A percentile compares a stretch with the other conserved stretches of the same genome.
Evolutionary conservation across 92 coral and sea anemone species (phyloP).

Genomic region (Zoanthus solanderi): DNA sequence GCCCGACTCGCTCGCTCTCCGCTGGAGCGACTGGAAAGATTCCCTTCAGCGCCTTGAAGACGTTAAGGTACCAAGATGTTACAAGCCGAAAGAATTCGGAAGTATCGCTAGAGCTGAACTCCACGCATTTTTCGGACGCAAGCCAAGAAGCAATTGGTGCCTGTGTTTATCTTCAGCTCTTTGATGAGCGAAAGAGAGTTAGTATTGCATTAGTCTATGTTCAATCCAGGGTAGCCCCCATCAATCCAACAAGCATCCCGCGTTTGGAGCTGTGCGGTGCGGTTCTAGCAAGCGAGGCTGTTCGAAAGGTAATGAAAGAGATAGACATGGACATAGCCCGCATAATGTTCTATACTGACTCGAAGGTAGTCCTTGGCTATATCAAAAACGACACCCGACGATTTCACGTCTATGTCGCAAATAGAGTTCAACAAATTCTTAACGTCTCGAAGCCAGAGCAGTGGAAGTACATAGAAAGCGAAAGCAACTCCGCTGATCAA

Average conservation of each 20-base stretch:
- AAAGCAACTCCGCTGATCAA: slow-evolving; percentile 56
- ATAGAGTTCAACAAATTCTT: slow-evolving; percentile 57
- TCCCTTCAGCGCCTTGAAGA: slow-evolving; percentile 40
- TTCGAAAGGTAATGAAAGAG: slow-evolving; percentile 38
- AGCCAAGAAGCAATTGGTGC: slow-evolving; percentile 62
- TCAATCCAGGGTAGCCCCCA: slow-evolving; percentile 60
- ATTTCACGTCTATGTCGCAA: slow-evolving; percentile 55
- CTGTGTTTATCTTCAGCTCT: slow-evolving; percentile 43
- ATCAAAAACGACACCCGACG: slow-evolving; percentile 50
- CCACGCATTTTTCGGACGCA: slow-evolving; percentile 68
- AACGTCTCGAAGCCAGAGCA: slow-evolving; percentile 55
- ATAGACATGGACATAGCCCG: slow-evolving; percentile 44
- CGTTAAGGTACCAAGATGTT: slow-evolving; percentile 44
- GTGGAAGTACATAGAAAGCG: slow-evolving; percentile 51
- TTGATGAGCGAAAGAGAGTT: slow-evolving; percentile 26
- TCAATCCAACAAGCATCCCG: slow-evolving; percentile 48
- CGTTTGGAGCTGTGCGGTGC: slow-evolving; percentile 58
- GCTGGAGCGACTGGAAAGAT: slow-evolving; percentile 61
- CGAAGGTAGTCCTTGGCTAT: slow-evolving; percentile 59
- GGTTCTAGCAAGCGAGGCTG: slow-evolving; percentile 56
- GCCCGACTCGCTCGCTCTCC: slow-evolving; percentile 42
- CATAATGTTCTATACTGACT: slow-evolving; percentile 48
- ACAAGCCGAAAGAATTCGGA: slow-evolving; percentile 51
- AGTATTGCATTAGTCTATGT: slow-evolving; percentile 48
- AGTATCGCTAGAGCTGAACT: slow-evolving; percentile 32